phyloP scores from a whole-genome alignment of 2,888 invertebrate genomes.

The Phortica okadai region DNA sequence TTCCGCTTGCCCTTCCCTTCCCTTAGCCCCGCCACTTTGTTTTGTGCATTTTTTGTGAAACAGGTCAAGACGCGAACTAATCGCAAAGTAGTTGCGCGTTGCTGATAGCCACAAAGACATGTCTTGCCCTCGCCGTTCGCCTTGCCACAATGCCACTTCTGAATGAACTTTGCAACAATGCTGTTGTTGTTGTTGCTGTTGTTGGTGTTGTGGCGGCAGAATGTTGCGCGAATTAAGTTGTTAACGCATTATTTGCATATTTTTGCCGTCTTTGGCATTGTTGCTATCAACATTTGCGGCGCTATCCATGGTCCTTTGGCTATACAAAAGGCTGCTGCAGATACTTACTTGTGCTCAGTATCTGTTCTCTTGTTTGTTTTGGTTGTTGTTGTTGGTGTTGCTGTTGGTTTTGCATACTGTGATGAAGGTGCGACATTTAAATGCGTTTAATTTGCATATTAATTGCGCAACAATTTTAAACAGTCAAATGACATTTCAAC shows the following conservation, averaged over 20 bases:
- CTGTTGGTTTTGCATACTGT: constrained; percentile 9
- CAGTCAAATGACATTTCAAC: constrained; percentile 56
- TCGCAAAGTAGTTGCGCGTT: constrained; percentile 37
- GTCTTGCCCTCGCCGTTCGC: neutral
- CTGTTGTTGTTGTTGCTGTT: constrained; percentile 8
- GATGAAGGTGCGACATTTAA: constrained; percentile 65
- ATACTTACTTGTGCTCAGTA: neutral
- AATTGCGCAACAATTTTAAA: constrained; percentile 68
- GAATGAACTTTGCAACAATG: constrained; percentile 37
- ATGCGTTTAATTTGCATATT: constrained; percentile 72
- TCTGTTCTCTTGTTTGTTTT: neutral
- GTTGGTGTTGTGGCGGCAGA: constrained; percentile 25
- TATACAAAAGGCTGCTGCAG: neutral
- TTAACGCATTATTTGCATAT: constrained; percentile 75
- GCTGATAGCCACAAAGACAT: constrained; percentile 1
- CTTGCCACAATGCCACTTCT: constrained; percentile 11
- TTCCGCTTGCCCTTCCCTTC: neutral
- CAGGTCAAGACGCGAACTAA: constrained; percentile 51
- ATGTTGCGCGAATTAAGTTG: constrained; percentile 71
- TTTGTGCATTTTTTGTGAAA: constrained; percentile 1
- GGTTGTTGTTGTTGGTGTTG: neutral
- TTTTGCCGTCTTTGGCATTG: constrained; percentile 40
- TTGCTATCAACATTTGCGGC: neutral
- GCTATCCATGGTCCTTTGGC: neutral
- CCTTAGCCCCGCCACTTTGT: neutral